Base-by-base conservation (phyloP, 1,140 invertebrate genomes). In the Coptotermes formosanus region DNA sequence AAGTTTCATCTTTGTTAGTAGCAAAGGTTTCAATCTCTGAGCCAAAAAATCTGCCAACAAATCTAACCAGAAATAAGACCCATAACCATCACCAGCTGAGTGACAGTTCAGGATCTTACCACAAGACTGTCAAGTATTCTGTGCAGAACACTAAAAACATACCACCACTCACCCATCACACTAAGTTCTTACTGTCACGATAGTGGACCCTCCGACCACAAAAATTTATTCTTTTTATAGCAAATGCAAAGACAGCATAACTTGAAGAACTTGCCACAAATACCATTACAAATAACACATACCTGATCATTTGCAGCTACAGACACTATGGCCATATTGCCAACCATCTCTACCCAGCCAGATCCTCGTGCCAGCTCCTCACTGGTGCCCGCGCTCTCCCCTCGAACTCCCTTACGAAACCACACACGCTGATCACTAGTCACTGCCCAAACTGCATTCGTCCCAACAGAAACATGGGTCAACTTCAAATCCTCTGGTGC, bases 241-340 rank as follows among this genome's bases (percentile, higher is more conserved):
- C 38, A 38, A 75, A 25, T 75, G 4, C 30, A 25, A 23, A 75
- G 69, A 82, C 12, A 44, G 14, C 1, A 19, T 4, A 55, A 55
- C 52, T 55, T 9, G 14, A 55, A 55, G 45, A 11, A 14, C 82
- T 52, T 45, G 14, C 44, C 83, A 45, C 21, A 45, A 43, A 12
- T 32, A 83, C 2, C 11, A 45, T 8, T 12, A 52, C 30, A 84
- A 12, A 43, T 55, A 82, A 90, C 90, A 91, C 91, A 90, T 87
- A 95, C 94, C 93, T 98, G 97, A 92, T 98, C 97, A 91, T 97
- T 97, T 7, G 94, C 93, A 44, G 96, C 95, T 75, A 98, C 95
- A 25, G 97, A 97, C 86, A 98, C 93, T 87, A 95, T 91, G 45
- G 94, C 93, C 93, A 98, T 96, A 90, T 95, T 94, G 52, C 95